Evolutionary conservation across 2,888 invertebrate genomes (phyloP), one percentile per base, ranked within the genome.

Genomic region (Meganola albula): DNA sequence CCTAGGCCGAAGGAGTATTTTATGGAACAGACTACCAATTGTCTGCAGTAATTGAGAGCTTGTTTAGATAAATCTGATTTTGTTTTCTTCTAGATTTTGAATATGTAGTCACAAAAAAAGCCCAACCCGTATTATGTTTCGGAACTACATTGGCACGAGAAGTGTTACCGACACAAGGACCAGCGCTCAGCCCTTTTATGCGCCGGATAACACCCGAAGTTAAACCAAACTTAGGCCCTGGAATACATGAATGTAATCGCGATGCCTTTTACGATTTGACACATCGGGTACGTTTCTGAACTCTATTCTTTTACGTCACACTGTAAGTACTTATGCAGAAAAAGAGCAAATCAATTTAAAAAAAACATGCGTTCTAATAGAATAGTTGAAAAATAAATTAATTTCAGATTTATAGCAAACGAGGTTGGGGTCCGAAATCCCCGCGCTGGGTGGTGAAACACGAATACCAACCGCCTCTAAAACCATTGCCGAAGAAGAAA

Each of bases 31-130:
- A n/a, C n/a, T n/a, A n/a, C n/a, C n/a, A n/a, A n/a, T n/a, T n/a
- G n/a, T n/a, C n/a, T n/a, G n/a, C n/a, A n/a, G n/a, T n/a, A n/a
- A n/a, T n/a, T n/a, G n/a, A n/a, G n/a, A n/a, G n/a, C n/a, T n/a
- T n/a, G n/a, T n/a, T n/a, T n/a, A n/a, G n/a, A 8, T 7, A 8
- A 12, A 25, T 25, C 3, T 12, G 24, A 39, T 32, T n/a, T n/a
- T n/a, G n/a, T n/a, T n/a, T 27, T 35, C 31, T 28, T 48, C 32
- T 34, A 89, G 89, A 85, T 59, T 89, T 89, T 40, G 79, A 86
- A 44, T 89, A 89, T 60, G 80, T 88, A n/a, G 84, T 89, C 22
- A 87, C 80, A 26, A 77, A 87, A 38, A 77, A 84, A 23, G 49
- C 53, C 6, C 64, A 67, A 9, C 78, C 87, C 0, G 74, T 63